phyloP scores from a whole-genome alignment of 2,113 vertebrate genomes.

The Monopterus albus region DNA sequence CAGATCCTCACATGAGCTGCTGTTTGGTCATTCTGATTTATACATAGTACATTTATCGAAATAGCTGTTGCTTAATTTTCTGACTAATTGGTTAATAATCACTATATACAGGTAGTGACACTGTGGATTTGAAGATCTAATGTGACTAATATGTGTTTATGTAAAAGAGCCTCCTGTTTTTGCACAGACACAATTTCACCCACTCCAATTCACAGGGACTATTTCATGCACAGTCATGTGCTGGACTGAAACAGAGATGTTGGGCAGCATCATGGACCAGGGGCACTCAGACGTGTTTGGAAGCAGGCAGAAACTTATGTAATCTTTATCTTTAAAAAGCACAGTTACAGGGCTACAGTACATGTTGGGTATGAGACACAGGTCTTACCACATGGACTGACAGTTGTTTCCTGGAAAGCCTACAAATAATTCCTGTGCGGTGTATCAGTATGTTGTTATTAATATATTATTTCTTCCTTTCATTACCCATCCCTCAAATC shows the following conservation, averaged over 20 bases:
- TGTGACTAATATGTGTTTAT: too few species aligned
- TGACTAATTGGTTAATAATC: neutral
- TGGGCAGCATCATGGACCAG: conserved; percentile 3
- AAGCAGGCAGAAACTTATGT: neutral
- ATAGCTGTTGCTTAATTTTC: too few species aligned
- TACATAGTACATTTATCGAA: too few species aligned
- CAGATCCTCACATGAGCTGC: too few species aligned
- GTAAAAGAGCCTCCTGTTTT: conserved; percentile 9
- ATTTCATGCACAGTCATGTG: neutral
- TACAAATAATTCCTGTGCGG: neutral
- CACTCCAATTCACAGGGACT: neutral
- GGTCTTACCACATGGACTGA: neutral
- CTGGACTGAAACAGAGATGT: neutral
- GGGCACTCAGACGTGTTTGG: neutral
- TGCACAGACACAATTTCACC: conserved; percentile 19
- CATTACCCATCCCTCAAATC: neutral
- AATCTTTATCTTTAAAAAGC: neutral
- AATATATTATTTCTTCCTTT: neutral
- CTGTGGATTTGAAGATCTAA: too few species aligned
- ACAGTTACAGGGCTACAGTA: neutral
- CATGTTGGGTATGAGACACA: neutral
- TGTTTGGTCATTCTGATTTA: too few species aligned
- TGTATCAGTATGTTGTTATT: neutral
- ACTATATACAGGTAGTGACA: neutral
- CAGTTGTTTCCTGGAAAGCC: neutral